These are phyloP conservation scores for Kryptolebias ocellatus DNA, from an alignment of 2,797 vertebrate species.

Conservation along the genomic window DNA sequence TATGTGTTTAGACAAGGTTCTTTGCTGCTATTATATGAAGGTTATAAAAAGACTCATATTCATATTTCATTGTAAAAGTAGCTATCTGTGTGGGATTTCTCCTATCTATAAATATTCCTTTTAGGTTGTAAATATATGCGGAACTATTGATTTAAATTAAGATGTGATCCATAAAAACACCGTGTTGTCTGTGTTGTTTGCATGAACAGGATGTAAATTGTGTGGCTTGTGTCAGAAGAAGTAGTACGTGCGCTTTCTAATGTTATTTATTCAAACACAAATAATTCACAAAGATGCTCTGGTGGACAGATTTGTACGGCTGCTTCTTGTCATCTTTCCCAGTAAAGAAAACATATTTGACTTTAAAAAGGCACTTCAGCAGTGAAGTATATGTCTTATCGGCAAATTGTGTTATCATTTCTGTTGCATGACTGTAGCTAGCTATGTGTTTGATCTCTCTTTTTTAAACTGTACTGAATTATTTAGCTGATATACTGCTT, in stretches of 20 bases:
- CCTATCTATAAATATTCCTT: conserved; percentile 9
- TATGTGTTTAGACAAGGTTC: neutral
- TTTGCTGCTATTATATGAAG: conserved; percentile 21
- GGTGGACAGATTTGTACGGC: conserved; percentile 39
- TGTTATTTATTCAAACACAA: conserved; percentile 63
- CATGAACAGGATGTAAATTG: conserved; percentile 36
- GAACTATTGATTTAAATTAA: conserved; percentile 17
- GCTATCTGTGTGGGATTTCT: conserved; percentile 8
- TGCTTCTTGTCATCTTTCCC: conserved; percentile 10
- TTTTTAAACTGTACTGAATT: conserved; percentile 35
- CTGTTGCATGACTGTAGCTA: conserved; percentile 47
- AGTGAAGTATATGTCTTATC: conserved; percentile 75
- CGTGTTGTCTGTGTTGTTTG: conserved; percentile 25
- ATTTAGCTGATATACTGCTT: conserved; percentile 20
- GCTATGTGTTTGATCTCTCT: conserved; percentile 28
- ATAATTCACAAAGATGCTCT: conserved; percentile 36
- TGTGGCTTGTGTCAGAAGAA: conserved; percentile 47
- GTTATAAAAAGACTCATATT: conserved; percentile 7
- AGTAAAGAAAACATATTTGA: conserved; percentile 48
- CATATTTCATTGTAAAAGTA: conserved; percentile 6
- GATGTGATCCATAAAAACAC: neutral
- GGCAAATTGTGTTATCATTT: conserved; percentile 28
- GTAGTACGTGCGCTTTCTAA: conserved; percentile 78
- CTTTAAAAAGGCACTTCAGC: conserved; percentile 38
- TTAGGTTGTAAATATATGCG: conserved; percentile 48